A percentile compares a stretch with the other conserved stretches of the same genome.
Evolutionary conservation across 2,113 vertebrate genomes (phyloP).

Genomic region (Pangasianodon gigas): DNA sequence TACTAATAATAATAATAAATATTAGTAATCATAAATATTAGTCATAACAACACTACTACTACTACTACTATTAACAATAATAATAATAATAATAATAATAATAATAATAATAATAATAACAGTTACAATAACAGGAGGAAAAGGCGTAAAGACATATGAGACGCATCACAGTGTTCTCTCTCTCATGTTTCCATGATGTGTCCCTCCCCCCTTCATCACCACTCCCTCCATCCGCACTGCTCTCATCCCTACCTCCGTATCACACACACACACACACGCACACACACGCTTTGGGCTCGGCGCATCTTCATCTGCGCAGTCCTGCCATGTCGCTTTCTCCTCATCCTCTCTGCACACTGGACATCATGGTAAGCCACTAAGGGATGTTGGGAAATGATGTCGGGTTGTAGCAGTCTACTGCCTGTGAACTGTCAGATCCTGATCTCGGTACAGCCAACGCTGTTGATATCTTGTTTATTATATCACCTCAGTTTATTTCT

Average conservation of each 20-base stretch:
- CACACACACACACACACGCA: not conserved
- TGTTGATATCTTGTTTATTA: slow-evolving; percentile 12
- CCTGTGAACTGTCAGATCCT: not conserved
- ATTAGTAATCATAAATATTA: no score
- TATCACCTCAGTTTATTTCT: not conserved
- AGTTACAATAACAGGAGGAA: not conserved
- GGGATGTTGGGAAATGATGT: not conserved
- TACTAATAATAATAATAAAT: not conserved
- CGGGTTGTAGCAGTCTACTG: not conserved
- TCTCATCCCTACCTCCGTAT: not conserved
- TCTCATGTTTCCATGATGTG: slow-evolving; percentile 4
- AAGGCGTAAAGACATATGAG: not conserved
- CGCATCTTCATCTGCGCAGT: slow-evolving; percentile 10
- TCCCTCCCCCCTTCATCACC: slow-evolving; percentile 7
- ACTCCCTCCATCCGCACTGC: slow-evolving; percentile 1
- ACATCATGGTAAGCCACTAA: slow-evolving; percentile 8
- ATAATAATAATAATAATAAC: not conserved
- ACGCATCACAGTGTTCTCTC: not conserved
- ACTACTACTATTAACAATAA: no score
- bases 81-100: not conserved
- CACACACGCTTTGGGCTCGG: not conserved
- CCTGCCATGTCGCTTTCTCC: not conserved
- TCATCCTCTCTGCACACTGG: not conserved
- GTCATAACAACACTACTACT: no score
- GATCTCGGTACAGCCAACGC: not conserved